These are phyloP conservation scores for Idaea biselata DNA, from an alignment of 2,888 invertebrate species.

Conservation along the genomic window DNA sequence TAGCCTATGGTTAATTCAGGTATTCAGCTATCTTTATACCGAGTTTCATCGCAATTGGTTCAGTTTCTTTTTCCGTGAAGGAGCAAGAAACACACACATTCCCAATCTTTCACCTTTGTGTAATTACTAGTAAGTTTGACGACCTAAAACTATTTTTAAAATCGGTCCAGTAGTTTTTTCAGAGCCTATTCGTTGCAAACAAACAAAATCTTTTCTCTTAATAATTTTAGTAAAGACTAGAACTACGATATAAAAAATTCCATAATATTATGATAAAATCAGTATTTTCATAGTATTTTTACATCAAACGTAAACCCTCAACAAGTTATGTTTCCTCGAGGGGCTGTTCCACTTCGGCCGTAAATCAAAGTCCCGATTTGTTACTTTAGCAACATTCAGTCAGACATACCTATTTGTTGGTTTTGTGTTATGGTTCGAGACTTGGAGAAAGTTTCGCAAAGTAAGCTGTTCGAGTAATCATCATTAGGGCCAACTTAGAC, in stretches of 20 bases:
- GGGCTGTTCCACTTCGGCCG: conserved; percentile 9
- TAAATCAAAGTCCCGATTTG: conserved; percentile 33
- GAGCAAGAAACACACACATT: too few species aligned
- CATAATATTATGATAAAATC: neutral
- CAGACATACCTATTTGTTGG: conserved; percentile 20
- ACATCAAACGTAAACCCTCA: neutral
- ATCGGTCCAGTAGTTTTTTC: too few species aligned
- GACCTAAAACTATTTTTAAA: too few species aligned
- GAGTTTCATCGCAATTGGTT: neutral
- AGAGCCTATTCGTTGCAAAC: too few species aligned
- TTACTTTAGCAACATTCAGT: conserved; percentile 26
- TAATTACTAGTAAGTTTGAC: too few species aligned
- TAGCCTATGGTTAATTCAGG: neutral
- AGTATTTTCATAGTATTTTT: neutral
- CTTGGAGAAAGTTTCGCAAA: neutral
- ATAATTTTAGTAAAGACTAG: too few species aligned
- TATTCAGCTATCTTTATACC: neutral
- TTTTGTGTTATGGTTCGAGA: neutral
- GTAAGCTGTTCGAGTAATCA: neutral
- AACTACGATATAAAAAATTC: neutral
- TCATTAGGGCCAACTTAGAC: neutral
- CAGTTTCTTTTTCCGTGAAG: too few species aligned
- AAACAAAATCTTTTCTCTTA: too few species aligned
- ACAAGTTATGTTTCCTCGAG: neutral
- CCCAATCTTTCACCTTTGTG: too few species aligned